phyloP scores from a whole-genome alignment of 2,797 vertebrate genomes.

The Acestrorhynchus altus region DNA sequence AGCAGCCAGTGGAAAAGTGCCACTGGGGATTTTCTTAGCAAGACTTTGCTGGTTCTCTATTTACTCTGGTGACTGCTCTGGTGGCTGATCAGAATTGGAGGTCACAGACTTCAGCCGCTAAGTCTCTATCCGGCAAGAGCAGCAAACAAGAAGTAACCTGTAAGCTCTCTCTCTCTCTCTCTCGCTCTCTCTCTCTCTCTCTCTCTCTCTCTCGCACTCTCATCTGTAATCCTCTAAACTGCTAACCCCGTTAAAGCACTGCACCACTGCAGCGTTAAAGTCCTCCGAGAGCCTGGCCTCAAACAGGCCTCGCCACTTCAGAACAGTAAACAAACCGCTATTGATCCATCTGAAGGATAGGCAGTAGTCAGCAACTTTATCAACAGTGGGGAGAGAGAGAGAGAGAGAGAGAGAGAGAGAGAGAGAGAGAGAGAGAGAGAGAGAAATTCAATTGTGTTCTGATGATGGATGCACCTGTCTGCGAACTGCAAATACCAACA shows the following conservation, averaged over 20 bases:
- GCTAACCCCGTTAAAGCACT: conserved; percentile 38
- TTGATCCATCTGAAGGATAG: conserved; percentile 77
- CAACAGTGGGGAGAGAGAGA: conserved; percentile 67
- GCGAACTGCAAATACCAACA: conserved; percentile 71
- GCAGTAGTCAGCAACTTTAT: conserved; percentile 83
- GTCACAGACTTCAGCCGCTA: not conserved
- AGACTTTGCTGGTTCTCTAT: not conserved
- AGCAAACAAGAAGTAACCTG: not conserved
- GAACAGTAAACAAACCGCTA: conserved; percentile 75
- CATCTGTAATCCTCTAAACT: not conserved
- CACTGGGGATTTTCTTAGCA: too few relatives aligned
- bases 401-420: conserved; percentile 64
- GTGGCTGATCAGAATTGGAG: not conserved
- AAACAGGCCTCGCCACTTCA: conserved; percentile 68
- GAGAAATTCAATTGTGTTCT: conserved; percentile 78
- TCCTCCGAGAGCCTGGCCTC: conserved; percentile 73
- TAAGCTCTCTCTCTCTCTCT: conserved; percentile 26
- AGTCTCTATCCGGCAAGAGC: not conserved
- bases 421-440: conserved; percentile 67
- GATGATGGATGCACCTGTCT: conserved; percentile 83
- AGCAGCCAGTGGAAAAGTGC: too few relatives aligned
- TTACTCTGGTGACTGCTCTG: not conserved
- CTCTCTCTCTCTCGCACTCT: conserved; percentile 7
- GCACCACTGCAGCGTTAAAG: conserved; percentile 38
- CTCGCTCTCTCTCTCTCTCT: conserved; percentile 26